Percentiles rank a stretch among this genome's conserved stretches.
These are phyloP conservation scores for Hedya salicella DNA, from an alignment of 2,888 invertebrate genomes.

Conservation along the genomic window DNA sequence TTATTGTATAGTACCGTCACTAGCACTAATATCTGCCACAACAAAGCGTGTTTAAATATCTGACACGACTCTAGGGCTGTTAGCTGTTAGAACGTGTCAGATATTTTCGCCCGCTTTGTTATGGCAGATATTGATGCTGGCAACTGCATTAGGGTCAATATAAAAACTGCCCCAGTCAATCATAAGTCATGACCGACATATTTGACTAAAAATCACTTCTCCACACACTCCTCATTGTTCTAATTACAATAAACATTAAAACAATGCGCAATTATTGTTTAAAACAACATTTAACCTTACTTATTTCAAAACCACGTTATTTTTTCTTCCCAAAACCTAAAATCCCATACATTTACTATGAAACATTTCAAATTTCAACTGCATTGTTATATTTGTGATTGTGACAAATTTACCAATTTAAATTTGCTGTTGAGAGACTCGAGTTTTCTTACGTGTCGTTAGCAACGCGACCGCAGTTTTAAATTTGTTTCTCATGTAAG, in stretches of 20 bases:
- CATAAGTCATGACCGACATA: constrained; percentile 50
- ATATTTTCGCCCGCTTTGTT: no score
- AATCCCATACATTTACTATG: not conserved
- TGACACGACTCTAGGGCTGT: no score
- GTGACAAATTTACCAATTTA: constrained; percentile 30
- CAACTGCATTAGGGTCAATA: no score
- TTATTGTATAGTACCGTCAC: no score
- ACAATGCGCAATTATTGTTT: constrained; percentile 51
- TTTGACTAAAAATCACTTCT: constrained; percentile 38
- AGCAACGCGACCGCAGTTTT: not conserved
- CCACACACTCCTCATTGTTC: constrained; percentile 43
- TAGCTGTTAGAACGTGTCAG: no score
- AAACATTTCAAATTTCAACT: not conserved
- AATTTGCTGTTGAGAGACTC: not conserved
- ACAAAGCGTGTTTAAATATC: no score
- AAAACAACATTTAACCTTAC: constrained; percentile 49
- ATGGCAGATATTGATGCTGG: no score
- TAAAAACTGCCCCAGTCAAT: constrained; percentile 43
- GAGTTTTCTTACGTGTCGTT: not conserved
- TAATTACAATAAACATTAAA: constrained; percentile 49
- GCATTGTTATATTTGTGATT: constrained; percentile 11
- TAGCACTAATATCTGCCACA: no score
- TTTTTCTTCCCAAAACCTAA: not conserved
- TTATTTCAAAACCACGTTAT: constrained; percentile 2
- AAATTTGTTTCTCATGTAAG: constrained; percentile 38